A percentile compares a stretch with the other conserved stretches of the same genome.
Conservation (phyloP, 2,888 invertebrate species). For the Acanthococcus lagerstroemiae region DNA sequence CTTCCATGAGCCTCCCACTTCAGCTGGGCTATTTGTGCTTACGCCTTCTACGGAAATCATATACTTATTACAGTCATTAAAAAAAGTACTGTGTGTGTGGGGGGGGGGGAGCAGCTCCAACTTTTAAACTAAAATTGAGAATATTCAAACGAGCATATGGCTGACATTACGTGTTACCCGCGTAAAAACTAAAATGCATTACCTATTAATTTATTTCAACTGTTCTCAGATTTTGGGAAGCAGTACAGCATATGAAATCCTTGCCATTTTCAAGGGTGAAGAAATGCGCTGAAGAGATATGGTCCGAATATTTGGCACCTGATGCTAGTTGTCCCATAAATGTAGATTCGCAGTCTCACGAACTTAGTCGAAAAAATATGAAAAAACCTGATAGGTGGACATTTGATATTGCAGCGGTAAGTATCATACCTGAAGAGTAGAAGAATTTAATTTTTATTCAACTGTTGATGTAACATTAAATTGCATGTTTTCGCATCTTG, state of each 20-base stretch:
- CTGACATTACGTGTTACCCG: too few species aligned
- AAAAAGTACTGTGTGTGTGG: too few species aligned
- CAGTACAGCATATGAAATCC: conserved; percentile 83
- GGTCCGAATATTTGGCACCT: conserved; percentile 84
- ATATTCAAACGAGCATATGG: too few species aligned
- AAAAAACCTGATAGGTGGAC: conserved; percentile 81
- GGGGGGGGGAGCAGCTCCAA: too few species aligned
- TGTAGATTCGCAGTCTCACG: conserved; percentile 86
- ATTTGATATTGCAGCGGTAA: conserved; percentile 93
- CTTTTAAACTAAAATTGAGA: too few species aligned
- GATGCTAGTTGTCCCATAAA: conserved; percentile 96
- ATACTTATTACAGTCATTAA: too few species aligned
- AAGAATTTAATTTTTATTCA: too few species aligned
- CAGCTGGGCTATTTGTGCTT: too few species aligned
- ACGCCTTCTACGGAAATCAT: too few species aligned
- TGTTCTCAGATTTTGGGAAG: conserved; percentile 76
- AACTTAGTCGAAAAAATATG: conserved; percentile 69
- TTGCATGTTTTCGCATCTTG: conserved; percentile 36
- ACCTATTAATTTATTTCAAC: not conserved
- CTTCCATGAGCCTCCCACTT: too few species aligned
- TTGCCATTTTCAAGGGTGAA: conserved; percentile 77
- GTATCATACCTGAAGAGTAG: conserved; percentile 39
- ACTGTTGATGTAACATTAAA: too few species aligned
- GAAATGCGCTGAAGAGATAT: conserved; percentile 71
- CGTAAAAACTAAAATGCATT: not conserved